These are phyloP conservation scores for Perizoma affinitatum DNA, from an alignment of 2,888 invertebrate species.

Conservation along the genomic window DNA sequence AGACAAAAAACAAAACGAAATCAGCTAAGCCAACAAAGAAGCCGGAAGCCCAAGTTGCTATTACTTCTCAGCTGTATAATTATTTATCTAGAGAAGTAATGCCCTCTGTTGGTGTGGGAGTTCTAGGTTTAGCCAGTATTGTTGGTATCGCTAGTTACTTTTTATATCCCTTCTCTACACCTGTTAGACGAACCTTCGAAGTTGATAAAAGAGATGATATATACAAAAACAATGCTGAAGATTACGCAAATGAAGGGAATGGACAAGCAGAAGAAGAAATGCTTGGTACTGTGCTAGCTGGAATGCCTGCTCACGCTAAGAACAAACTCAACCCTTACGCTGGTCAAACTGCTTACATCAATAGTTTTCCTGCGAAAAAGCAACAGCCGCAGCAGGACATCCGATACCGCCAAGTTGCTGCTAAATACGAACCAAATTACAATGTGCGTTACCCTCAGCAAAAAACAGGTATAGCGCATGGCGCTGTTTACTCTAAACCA, in stretches of 20 bases:
- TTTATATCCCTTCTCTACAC: constrained; percentile 88
- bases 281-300: constrained; percentile 89
- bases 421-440: constrained; percentile 70
- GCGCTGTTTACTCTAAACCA: constrained; percentile 73
- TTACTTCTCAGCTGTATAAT: constrained; percentile 90
- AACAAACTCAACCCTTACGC: constrained; percentile 76
- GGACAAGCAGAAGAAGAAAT: constrained; percentile 91
- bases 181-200: constrained; percentile 87
- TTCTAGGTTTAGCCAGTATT: constrained; percentile 89
- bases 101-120: constrained; percentile 91
- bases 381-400: constrained; percentile 65
- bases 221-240: constrained; percentile 87
- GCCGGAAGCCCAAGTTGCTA: constrained; percentile 76
- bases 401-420: constrained; percentile 72
- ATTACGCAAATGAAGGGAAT: constrained; percentile 86
- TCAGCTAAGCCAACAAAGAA: constrained; percentile 68
- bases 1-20: constrained; percentile 83
- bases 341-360: constrained; percentile 69
- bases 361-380: constrained; percentile 70
- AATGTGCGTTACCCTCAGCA: constrained; percentile 75
- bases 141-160: constrained; percentile 91
- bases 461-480: constrained; percentile 78
- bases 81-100: constrained; percentile 91
- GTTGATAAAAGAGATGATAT: constrained; percentile 86
- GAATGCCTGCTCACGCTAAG: constrained; percentile 84